A percentile compares a stretch with the other conserved stretches of the same genome.
These are phyloP conservation scores for Drosophila merina DNA, from an alignment of 2,888 invertebrate genomes.

Conservation along the genomic window DNA sequence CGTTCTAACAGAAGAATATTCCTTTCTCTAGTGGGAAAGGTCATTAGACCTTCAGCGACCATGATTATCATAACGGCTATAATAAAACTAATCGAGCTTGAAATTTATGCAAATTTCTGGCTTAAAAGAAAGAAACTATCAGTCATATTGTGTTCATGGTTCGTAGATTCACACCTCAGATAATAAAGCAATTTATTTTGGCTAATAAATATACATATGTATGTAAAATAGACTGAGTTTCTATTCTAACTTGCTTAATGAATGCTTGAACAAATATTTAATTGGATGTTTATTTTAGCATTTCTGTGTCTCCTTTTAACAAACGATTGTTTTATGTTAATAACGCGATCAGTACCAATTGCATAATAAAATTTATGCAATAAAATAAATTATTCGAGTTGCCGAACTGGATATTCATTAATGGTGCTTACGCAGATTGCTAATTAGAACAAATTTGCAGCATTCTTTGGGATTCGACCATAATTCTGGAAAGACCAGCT, in stretches of 20 bases:
- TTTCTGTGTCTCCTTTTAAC: slow-evolving; percentile 8
- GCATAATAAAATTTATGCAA: slow-evolving; percentile 37
- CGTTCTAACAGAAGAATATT: slow-evolving; percentile 18
- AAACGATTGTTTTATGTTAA: slow-evolving; percentile 31
- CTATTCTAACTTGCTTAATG: not conserved
- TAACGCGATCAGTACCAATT: slow-evolving; percentile 18
- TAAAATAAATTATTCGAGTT: slow-evolving; percentile 6
- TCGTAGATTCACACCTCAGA: slow-evolving; percentile 42
- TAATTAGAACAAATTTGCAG: slow-evolving; percentile 47
- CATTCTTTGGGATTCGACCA: slow-evolving; percentile 8
- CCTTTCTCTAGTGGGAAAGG: slow-evolving; percentile 40
- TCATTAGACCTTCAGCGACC: slow-evolving; percentile 29
- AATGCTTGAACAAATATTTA: slow-evolving; percentile 21
- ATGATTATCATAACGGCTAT: slow-evolving; percentile 29
- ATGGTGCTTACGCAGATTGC: slow-evolving; percentile 40
- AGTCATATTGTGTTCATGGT: slow-evolving; percentile 22
- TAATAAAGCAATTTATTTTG: slow-evolving; percentile 40
- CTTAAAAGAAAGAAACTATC: slow-evolving; percentile 22
- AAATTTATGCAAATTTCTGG: slow-evolving; percentile 48
- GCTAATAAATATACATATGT: slow-evolving; percentile 23
- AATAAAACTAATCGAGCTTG: slow-evolving; percentile 43
- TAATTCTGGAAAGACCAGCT: slow-evolving; percentile 38
- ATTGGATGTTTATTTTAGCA: slow-evolving; percentile 8
- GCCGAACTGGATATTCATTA: slow-evolving; percentile 27
- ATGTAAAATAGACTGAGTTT: slow-evolving; percentile 15